Conservation (phyloP, 2,888 invertebrate genomes). For the Brenthis daphne region DNA sequence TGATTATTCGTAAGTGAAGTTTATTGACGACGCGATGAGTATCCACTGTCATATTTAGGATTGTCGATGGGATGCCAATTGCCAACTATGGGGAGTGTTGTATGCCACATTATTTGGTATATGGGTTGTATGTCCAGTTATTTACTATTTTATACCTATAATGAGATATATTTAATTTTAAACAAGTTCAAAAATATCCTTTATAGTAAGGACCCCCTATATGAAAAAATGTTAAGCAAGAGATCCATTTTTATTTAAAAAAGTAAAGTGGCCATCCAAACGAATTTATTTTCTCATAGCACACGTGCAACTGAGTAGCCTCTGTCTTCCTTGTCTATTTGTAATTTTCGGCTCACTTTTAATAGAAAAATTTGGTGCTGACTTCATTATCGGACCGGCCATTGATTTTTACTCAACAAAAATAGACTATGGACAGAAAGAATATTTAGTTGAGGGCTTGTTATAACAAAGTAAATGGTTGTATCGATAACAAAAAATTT, state of each 20-base stretch:
- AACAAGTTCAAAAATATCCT: no score
- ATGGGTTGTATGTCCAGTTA: no score
- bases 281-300: constrained; percentile 35
- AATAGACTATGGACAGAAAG: no score
- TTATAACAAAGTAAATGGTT: no score
- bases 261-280: constrained; percentile 17
- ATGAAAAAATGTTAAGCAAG: background rate
- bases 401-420: background rate
- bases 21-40: constrained; percentile 46
- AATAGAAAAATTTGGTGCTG: constrained; percentile 30
- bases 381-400: constrained; percentile 6
- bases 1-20: constrained; percentile 48
- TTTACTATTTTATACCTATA: no score
- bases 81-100: no score
- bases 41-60: constrained; percentile 54
- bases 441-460: no score
- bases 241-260: background rate
- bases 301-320: background rate
- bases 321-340: constrained; percentile 27
- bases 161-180: no score
- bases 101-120: no score
- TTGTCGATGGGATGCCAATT: no score
- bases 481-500: no score
- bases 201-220: background rate
- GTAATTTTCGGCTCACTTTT: constrained; percentile 39